These are phyloP conservation scores for Probaryconus sp. DNA, from an alignment of 1,140 invertebrate species.

Conservation along the genomic window DNA sequence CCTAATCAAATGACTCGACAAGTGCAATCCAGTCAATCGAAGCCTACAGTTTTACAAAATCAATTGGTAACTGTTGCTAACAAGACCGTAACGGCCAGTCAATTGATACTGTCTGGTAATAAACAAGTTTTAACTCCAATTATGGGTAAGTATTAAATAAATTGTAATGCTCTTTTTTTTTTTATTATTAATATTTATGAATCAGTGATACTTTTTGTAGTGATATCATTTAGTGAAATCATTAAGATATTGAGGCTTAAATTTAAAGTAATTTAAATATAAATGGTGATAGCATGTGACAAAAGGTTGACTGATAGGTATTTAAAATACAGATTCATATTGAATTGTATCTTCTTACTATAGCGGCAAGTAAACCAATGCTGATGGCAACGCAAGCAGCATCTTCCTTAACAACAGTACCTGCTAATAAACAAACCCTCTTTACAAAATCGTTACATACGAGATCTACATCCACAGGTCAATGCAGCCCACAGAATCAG, in stretches of 20 bases:
- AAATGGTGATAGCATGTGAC: slow-evolving; percentile 12
- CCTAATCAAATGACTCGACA: slow-evolving; percentile 79
- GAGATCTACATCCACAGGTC: slow-evolving; percentile 70
- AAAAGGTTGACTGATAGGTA: slow-evolving; percentile 25
- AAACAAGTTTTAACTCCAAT: slow-evolving; percentile 81
- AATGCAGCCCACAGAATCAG: slow-evolving; percentile 73
- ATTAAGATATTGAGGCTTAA: too few species aligned
- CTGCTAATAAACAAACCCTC: slow-evolving; percentile 76
- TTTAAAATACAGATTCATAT: background rate
- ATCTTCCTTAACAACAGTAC: slow-evolving; percentile 74
- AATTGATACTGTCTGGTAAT: slow-evolving; percentile 80
- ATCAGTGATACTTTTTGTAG: too few species aligned
- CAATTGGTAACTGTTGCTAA: slow-evolving; percentile 74
- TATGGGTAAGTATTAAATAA: slow-evolving; percentile 77
- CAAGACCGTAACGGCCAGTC: slow-evolving; percentile 78
- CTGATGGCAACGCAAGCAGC: slow-evolving; percentile 74
- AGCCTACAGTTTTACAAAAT: slow-evolving; percentile 75
- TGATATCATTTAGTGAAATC: too few species aligned
- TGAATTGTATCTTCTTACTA: slow-evolving; percentile 47
- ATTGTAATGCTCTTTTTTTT: slow-evolving; percentile 4
- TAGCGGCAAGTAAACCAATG: slow-evolving; percentile 75
- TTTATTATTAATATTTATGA: too few species aligned
- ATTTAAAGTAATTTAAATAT: background rate
- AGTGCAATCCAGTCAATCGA: slow-evolving; percentile 77
- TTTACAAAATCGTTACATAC: slow-evolving; percentile 76